Evolutionary conservation across 1,140 invertebrate genomes (phyloP).

Genomic region (Hylyphantes graminicola): DNA sequence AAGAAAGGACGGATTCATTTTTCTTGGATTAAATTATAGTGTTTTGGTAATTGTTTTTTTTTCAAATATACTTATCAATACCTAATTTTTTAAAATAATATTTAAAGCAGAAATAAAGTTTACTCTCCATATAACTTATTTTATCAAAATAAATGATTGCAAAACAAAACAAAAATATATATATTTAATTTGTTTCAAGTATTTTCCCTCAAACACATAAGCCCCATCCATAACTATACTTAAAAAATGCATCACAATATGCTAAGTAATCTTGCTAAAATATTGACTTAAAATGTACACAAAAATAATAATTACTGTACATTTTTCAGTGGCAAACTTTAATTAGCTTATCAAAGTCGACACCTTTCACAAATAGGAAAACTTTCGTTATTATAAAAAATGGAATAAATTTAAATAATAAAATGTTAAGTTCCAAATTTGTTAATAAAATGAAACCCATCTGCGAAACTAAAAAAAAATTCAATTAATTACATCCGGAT

Average conservation of each 20-base stretch:
- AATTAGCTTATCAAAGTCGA: constrained; percentile 17
- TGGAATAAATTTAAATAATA: background rate
- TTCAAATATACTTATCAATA: background rate
- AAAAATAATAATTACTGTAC: background rate
- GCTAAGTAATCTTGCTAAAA: background rate
- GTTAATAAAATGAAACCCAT: background rate
- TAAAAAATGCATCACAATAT: background rate
- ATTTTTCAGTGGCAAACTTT: background rate
- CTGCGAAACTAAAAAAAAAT: background rate
- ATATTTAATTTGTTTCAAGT: background rate
- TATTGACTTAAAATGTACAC: background rate
- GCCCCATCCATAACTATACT: background rate
- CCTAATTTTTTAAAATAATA: background rate
- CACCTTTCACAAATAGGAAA: constrained; percentile 5
- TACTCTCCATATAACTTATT: background rate
- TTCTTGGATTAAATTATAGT: too few relatives aligned
- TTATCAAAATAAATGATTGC: background rate
- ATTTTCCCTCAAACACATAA: background rate
- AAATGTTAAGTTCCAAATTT: background rate
- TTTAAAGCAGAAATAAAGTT: background rate
- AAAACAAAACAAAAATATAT: background rate
- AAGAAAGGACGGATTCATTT: too few relatives aligned
- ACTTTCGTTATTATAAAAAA: background rate
- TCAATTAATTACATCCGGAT: constrained; percentile 18
- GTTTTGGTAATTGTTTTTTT: too few relatives aligned